Evolutionary conservation across 2,797 vertebrate genomes (phyloP).

Genomic region (Falco berigora): DNA sequence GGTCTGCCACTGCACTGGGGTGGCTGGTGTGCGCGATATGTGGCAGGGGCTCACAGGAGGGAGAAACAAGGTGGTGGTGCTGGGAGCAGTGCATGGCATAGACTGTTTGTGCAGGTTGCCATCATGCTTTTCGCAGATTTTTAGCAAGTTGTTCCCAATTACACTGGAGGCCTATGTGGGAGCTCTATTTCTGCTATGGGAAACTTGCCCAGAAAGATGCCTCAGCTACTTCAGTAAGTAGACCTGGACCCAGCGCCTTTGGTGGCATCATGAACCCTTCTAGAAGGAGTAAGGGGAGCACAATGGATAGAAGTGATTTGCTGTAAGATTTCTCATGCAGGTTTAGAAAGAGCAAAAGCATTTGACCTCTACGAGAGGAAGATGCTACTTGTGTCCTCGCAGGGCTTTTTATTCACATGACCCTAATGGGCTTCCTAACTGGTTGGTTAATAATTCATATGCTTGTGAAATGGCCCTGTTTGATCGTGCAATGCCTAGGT

Average conservation of each 20-base stretch:
- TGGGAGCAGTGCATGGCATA: not conserved
- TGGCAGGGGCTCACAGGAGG: not conserved
- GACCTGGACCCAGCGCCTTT: not conserved
- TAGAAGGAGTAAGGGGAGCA: not conserved
- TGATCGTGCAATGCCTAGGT: slow-evolving; percentile 1
- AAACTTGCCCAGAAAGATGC: not conserved
- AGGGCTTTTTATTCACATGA: not conserved
- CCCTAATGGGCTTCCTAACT: not conserved
- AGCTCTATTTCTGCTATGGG: not conserved
- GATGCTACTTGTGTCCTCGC: not conserved
- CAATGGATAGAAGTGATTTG: not conserved
- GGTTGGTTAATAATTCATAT: not conserved
- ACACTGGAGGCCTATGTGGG: not conserved
- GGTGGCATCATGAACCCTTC: not conserved
- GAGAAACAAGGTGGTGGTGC: not conserved
- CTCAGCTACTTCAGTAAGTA: not conserved
- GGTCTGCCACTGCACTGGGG: not conserved
- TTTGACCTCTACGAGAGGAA: not conserved
- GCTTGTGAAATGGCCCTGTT: not conserved
- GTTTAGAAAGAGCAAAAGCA: not conserved
- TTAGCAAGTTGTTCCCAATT: not conserved
- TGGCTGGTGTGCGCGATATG: not conserved
- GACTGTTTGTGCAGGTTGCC: fast-evolving
- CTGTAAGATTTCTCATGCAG: not conserved
- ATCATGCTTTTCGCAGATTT: not conserved